These are phyloP conservation scores for Drosophila kikkawai DNA, from an alignment of 1,140 invertebrate genomes.

Conservation along the genomic window DNA sequence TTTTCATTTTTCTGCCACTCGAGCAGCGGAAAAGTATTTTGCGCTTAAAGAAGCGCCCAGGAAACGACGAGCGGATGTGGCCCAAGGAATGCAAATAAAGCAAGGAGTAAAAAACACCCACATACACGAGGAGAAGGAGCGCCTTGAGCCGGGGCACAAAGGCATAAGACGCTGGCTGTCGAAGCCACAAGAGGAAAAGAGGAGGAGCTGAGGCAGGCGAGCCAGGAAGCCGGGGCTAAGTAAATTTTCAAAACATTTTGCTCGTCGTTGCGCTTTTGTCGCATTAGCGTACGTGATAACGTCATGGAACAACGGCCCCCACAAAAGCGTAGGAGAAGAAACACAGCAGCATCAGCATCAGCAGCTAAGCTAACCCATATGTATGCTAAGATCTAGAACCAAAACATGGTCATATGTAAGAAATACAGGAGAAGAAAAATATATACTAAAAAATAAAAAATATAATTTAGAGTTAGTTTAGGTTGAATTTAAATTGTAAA, in stretches of 20 bases:
- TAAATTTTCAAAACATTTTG: constrained; percentile 82
- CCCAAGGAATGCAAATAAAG: constrained; percentile 77
- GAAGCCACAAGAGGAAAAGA: constrained; percentile 30
- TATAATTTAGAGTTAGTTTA: not conserved
- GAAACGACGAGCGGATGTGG: constrained; percentile 74
- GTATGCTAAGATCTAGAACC: constrained; percentile 26
- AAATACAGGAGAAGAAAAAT: not conserved
- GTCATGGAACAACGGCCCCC: constrained; percentile 49
- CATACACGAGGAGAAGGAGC: not conserved
- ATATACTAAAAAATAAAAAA: not conserved
- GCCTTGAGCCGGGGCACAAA: constrained; percentile 42
- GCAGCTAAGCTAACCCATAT: constrained; percentile 44
- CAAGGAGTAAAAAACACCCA: constrained; percentile 32
- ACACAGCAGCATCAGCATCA: constrained; percentile 6
- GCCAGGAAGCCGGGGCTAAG: constrained; percentile 57
- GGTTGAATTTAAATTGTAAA: not conserved
- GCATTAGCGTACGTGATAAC: constrained; percentile 82
- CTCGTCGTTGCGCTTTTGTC: constrained; percentile 81
- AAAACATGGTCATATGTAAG: not conserved
- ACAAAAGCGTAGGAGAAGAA: constrained; percentile 26
- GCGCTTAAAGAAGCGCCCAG: constrained; percentile 74
- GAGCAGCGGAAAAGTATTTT: constrained; percentile 74
- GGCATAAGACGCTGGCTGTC: constrained; percentile 36
- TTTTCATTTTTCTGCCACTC: constrained; percentile 63
- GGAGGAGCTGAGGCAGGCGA: not conserved